phyloP scores from a whole-genome alignment of 2,797 vertebrate species.

The Poecilia gillii region DNA sequence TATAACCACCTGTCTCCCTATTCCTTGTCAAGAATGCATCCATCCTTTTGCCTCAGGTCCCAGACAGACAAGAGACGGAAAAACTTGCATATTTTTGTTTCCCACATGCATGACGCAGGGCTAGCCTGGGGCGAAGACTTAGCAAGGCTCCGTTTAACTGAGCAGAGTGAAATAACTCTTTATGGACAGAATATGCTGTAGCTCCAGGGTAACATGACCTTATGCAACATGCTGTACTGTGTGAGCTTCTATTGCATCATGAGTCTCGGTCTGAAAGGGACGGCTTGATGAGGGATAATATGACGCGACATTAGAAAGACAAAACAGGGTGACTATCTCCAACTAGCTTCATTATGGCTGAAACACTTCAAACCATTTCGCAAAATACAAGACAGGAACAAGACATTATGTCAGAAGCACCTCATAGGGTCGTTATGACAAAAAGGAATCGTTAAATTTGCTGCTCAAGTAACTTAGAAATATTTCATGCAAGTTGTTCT shows the following conservation, averaged over 20 bases:
- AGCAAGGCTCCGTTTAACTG: constrained; percentile 33
- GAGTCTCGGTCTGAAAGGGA: constrained; percentile 3
- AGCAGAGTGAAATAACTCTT: constrained; percentile 34
- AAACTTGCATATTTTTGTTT: constrained; percentile 32
- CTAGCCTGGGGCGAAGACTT: constrained; percentile 39
- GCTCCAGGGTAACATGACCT: constrained; percentile 37
- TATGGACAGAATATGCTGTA: constrained; percentile 38
- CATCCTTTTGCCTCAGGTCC: constrained; percentile 36
- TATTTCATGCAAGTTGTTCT: not conserved
- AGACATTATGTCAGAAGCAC: not conserved
- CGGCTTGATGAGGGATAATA: not conserved
- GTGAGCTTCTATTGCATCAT: constrained; percentile 35
- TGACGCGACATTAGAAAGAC: not conserved
- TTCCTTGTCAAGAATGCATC: constrained; percentile 32
- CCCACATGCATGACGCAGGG: constrained; percentile 31
- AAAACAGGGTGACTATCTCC: not conserved
- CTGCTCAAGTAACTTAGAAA: not conserved
- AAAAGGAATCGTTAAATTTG: not conserved
- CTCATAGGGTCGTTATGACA: not conserved
- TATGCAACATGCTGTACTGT: constrained; percentile 50
- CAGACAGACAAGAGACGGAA: constrained; percentile 32
- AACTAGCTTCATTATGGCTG: constrained; percentile 2
- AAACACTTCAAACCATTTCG: not conserved
- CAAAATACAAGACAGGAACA: not conserved
- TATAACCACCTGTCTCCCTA: not conserved